phyloP scores from a whole-genome alignment of 2,888 invertebrate species.

The Harmothoe impar region DNA sequence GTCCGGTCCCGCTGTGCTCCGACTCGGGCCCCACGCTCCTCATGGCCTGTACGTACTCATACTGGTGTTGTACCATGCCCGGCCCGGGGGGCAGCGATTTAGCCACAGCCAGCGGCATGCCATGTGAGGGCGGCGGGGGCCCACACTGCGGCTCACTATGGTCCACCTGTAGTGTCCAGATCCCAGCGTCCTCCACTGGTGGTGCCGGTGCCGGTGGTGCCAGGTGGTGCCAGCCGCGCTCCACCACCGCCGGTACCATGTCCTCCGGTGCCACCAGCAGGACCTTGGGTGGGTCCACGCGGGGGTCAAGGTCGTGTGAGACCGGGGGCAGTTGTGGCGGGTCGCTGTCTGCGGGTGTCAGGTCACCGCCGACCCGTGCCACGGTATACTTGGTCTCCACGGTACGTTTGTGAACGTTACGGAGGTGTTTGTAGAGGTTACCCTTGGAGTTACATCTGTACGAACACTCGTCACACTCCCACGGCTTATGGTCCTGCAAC shows the following conservation, averaged over 20 bases:
- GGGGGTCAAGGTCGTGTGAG: neutral
- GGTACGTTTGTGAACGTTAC: conserved; percentile 50
- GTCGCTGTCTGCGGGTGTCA: neutral
- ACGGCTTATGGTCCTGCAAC: conserved; percentile 25
- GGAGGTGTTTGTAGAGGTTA: conserved; percentile 39
- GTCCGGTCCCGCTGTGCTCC: neutral
- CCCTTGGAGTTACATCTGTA: conserved; percentile 60
- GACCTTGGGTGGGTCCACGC: neutral
- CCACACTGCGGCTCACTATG: neutral
- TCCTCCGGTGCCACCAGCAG: neutral
- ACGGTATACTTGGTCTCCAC: conserved; percentile 39
- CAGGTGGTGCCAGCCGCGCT: neutral
- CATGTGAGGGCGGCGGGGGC: neutral
- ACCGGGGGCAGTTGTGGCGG: neutral
- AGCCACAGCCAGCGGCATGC: neutral
- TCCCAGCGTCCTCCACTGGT: neutral
- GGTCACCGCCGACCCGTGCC: neutral
- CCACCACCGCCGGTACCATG: neutral
- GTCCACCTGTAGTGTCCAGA: neutral
- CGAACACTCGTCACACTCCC: conserved; percentile 48
- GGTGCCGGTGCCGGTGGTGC: neutral
- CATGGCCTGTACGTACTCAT: neutral
- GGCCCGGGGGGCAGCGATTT: neutral
- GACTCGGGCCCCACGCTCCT: neutral
- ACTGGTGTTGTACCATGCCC: neutral